Base-by-base conservation (phyloP, 2,888 invertebrate species). In the Eilema caniola region DNA sequence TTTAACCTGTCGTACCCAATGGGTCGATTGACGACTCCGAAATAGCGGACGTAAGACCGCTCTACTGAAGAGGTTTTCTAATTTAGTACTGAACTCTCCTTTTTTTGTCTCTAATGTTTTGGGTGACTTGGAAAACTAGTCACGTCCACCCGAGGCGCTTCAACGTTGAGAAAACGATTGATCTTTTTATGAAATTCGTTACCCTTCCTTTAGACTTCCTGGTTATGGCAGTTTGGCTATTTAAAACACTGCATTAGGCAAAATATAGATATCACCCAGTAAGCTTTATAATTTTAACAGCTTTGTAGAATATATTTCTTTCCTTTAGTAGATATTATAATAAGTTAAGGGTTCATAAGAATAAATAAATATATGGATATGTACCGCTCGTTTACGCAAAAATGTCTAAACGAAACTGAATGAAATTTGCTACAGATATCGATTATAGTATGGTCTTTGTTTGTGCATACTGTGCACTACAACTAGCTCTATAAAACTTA, bases 21-120 rank as follows among this genome's bases (percentile, higher is more conserved):
- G 80, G 83, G 71, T 62, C 88, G 91, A 92, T 89, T 93, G 93
- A 93, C 90, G 88, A 77, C 79, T 90, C 90, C 64, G 75, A 93
- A 95, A 95, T 94, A 94, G 91, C 89, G 81, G 84, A 86, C 85
- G 86, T 78, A 75, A 80, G 65, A 80, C 79, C 78, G 81, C 81
- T 76, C 85, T 80, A 87, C 84, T 83, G 83, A 87, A 86, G 84
- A 86, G 83, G 85, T 87, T 86, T 87, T 92, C 92, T 92, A 92
- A 93, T 90, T 93, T 90, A 75, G 92, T 88, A 83, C 80, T 79
- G 79, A 80, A 74, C 67, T 75, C 59, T 62, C 75, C 66, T 73
- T 82, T 79, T 76, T 77, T 85, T 85, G 78, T 85, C 74, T 82
- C 77, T 72, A 79, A 82, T 84, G 83, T 84, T 78, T 88, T 85